Percentiles rank a stretch among this genome's conserved stretches.
These are phyloP conservation scores for Micrasema minimum DNA, from an alignment of 1,140 invertebrate genomes.

Conservation along the genomic window DNA sequence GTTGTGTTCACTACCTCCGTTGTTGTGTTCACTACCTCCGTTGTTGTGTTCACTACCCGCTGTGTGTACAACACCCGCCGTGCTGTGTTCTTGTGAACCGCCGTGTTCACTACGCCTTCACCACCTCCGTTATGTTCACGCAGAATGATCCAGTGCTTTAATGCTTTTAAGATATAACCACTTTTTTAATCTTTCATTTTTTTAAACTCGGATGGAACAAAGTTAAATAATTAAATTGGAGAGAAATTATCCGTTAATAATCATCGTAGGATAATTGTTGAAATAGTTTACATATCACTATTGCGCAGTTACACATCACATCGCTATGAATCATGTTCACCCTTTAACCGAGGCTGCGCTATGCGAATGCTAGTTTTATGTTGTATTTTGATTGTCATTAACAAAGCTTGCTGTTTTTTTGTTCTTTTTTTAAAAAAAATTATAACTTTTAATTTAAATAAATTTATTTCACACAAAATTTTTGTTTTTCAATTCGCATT, in stretches of 20 bases:
- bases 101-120: not conserved
- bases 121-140: not conserved
- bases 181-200: too few relatives aligned
- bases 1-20: too few relatives aligned
- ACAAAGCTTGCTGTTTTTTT: constrained; percentile 28
- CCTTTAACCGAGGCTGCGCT: constrained; percentile 32
- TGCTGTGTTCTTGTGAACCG: too few relatives aligned
- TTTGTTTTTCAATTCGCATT: constrained; percentile 18
- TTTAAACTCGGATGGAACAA: too few relatives aligned
- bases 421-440: constrained; percentile 9
- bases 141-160: not conserved
- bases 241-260: too few relatives aligned
- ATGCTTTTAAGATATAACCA: too few relatives aligned
- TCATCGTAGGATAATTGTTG: too few relatives aligned
- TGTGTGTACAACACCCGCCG: too few relatives aligned
- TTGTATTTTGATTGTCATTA: constrained; percentile 17
- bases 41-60: too few relatives aligned
- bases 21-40: too few relatives aligned
- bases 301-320: constrained; percentile 22
- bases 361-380: constrained; percentile 39
- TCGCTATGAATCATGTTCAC: constrained; percentile 23
- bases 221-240: too few relatives aligned
- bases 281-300: not conserved
- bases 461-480: constrained; percentile 3
- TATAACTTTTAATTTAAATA: constrained; percentile 17